These are phyloP conservation scores for Ianthella basta DNA, from an alignment of 37 sponge, comb jelly and placozoan genomes.

Conservation along the genomic window DNA sequence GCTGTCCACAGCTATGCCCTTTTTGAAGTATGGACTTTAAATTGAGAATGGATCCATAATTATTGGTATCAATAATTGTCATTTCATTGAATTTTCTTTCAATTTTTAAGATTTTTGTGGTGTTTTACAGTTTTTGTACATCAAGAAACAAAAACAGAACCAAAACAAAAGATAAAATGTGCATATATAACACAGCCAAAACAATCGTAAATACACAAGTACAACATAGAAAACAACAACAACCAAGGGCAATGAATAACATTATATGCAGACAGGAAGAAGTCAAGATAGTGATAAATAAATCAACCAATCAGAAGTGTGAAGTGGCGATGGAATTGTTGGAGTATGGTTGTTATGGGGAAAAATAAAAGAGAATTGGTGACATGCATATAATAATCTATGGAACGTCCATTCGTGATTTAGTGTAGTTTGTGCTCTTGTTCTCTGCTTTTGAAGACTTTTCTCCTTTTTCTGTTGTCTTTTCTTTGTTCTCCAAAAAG, in stretches of 20 bases:
- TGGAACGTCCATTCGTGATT: slow-evolving; percentile 8
- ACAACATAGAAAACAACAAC: slow-evolving; percentile 5
- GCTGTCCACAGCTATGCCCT: no score
- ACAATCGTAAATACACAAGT: background rate
- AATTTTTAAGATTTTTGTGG: no score
- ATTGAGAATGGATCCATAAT: no score
- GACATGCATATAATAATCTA: background rate
- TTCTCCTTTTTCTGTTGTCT: background rate
- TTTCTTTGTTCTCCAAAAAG: background rate
- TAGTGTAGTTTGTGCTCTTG: background rate
- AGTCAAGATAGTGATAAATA: background rate
- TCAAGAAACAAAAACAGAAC: no score
- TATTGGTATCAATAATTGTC: no score
- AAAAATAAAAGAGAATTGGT: slow-evolving; percentile 4
- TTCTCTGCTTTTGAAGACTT: background rate
- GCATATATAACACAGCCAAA: background rate
- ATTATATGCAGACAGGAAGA: background rate
- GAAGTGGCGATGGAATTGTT: background rate
- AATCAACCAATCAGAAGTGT: background rate
- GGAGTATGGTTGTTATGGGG: background rate
- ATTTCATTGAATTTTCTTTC: no score
- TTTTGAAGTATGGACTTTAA: no score
- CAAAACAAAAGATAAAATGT: no score
- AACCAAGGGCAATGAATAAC: no score
- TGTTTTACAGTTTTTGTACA: no score